Evolutionary conservation across 1,140 invertebrate genomes (phyloP).

Genomic region (Geopemphigus sp.): DNA sequence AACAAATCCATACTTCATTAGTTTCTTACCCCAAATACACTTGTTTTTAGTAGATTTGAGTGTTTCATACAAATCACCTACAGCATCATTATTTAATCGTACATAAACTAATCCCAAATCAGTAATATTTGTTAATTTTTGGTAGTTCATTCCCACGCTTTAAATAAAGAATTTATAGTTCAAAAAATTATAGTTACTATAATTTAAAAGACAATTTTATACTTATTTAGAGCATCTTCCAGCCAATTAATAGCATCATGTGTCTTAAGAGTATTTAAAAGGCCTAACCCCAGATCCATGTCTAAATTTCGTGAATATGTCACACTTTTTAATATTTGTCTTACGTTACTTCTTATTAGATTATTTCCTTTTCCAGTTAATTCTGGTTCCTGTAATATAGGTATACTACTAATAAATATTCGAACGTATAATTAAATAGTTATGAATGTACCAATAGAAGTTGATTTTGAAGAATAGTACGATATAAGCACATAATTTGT

Average conservation of each 20-base stretch:
- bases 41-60: slow-evolving; percentile 46
- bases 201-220: background rate
- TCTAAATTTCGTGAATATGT: slow-evolving; percentile 43
- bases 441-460: slow-evolving; percentile 14
- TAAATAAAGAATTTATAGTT: background rate
- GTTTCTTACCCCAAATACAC: slow-evolving; percentile 52
- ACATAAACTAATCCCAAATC: slow-evolving; percentile 45
- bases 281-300: slow-evolving; percentile 46
- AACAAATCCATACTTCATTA: slow-evolving; percentile 51
- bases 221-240: slow-evolving; percentile 48
- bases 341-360: slow-evolving; percentile 36
- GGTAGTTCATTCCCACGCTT: slow-evolving; percentile 43
- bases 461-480: slow-evolving; percentile 34
- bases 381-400: slow-evolving; percentile 24
- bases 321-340: slow-evolving; percentile 42
- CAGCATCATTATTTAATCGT: slow-evolving; percentile 7
- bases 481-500: slow-evolving; percentile 35
- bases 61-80: slow-evolving; percentile 17
- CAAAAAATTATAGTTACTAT: background rate
- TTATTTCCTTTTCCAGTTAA: slow-evolving; percentile 34
- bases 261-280: slow-evolving; percentile 39
- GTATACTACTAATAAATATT: background rate
- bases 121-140: slow-evolving; percentile 46
- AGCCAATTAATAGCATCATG: slow-evolving; percentile 42
- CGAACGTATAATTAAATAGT: background rate